phyloP scores from a whole-genome alignment of 2,113 vertebrate species.

The Cyrtonyx montezumae region DNA sequence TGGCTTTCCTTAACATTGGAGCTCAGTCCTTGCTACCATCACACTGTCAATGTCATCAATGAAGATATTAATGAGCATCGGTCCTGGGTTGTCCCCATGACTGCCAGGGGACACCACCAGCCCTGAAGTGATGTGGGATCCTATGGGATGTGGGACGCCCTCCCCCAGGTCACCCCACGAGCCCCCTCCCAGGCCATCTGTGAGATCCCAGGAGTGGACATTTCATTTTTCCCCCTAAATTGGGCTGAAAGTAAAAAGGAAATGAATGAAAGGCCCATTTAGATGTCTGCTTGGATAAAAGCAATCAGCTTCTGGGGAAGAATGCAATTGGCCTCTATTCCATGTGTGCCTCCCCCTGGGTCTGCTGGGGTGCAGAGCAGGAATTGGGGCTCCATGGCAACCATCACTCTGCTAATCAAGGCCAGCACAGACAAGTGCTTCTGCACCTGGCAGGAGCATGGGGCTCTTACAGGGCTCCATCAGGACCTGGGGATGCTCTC shows the following conservation, averaged over 20 bases:
- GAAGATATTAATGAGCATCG: too few relatives aligned
- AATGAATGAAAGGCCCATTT: not conserved
- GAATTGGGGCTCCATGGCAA: slow-evolving; percentile 41
- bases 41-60: too few relatives aligned
- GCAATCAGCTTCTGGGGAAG: not conserved
- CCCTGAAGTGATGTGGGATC: too few relatives aligned
- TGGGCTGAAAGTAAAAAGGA: not conserved
- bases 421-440: not conserved
- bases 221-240: not conserved
- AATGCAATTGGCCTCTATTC: not conserved
- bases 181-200: not conserved
- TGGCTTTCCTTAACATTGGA: not conserved
- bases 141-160: not conserved
- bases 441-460: not conserved
- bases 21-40: not conserved
- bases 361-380: not conserved
- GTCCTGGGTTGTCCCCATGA: too few relatives aligned
- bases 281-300: not conserved
- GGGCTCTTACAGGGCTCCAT: not conserved
- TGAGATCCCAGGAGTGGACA: not conserved
- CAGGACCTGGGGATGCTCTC: not conserved
- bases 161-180: not conserved
- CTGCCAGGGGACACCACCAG: too few relatives aligned
- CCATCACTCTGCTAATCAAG: slow-evolving; percentile 41
- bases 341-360: not conserved